Conservation (phyloP, 1,140 invertebrate genomes). For the Bombus superbus region DNA sequence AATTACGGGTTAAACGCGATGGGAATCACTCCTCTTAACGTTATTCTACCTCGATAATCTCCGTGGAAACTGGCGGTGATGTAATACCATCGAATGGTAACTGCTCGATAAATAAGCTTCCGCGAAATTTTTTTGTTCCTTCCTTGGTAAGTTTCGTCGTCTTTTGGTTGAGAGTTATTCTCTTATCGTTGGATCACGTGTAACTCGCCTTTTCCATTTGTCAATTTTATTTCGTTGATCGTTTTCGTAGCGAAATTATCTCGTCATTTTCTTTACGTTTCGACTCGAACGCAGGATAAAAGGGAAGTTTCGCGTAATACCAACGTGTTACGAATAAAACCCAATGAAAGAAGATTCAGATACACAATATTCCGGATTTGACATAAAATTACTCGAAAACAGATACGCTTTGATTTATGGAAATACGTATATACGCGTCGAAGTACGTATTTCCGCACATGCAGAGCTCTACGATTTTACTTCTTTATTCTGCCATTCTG, state of each 20-base stretch:
- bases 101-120: conserved; percentile 17
- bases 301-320: not conserved
- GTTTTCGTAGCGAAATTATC: not conserved
- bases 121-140: not conserved
- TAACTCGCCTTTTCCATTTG: too few species aligned
- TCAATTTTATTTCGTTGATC: not conserved
- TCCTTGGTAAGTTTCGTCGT: not conserved
- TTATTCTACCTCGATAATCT: conserved; percentile 11
- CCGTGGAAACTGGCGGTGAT: not conserved
- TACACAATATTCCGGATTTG: too few species aligned
- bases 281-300: not conserved
- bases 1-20: conserved; percentile 12
- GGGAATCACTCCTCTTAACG: not conserved
- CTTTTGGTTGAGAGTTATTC: not conserved
- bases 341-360: too few species aligned
- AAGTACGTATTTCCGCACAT: too few species aligned
- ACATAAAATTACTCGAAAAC: too few species aligned
- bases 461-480: too few species aligned
- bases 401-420: too few species aligned
- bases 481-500: too few species aligned
- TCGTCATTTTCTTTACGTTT: not conserved
- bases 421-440: too few species aligned
- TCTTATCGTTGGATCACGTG: not conserved
- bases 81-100: conserved; percentile 4
- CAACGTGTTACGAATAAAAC: too few species aligned